Evolutionary conservation across 2,888 invertebrate genomes (phyloP), one percentile per base, ranked within the genome.

Genomic region (Coenonympha glycerion): DNA sequence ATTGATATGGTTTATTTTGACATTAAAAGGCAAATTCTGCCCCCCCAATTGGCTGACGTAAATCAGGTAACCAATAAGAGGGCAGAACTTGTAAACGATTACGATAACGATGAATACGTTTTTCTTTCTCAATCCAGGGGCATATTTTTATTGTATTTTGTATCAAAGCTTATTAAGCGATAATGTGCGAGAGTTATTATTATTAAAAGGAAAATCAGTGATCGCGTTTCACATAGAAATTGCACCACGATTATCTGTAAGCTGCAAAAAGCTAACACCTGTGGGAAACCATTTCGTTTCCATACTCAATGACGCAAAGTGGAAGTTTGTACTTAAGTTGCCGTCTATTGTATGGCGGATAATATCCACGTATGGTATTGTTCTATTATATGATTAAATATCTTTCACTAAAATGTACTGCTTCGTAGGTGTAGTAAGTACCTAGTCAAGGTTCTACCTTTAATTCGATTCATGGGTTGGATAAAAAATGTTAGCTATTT

Each of bases 171-270:
- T 31, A 11, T 33, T 33, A 15, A 8, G 3, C 15, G 8, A 9
- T 13, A 16, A 9, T 24, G 21, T 39, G 21, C 31, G 21, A 30
- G 15, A 30, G 13, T 31, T 13, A 31, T 44, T 47, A 59, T 31
- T 13, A 31, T 44, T 47, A 59, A 56, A 49, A 56, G 57, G 54
- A 49, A 59, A 57, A 57, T 36, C 45, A 45, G 45, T 42, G 51
- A 46, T 52, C 37, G 46, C 44, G 36, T 69, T 79, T 80, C 79
- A 68, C 80, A 78, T 67, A 66, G 65, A 52, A 69, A 75, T 82
- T 80, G 71, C 76, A 60, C 66, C 71, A 78, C 56, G 55, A 40
- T 47, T 47, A 53, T 56, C 46, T 33, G 51, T 49, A 33, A 40
- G 19, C 19, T 8, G 55, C 58, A 64, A 59, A 79, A 77, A 77